These are phyloP conservation scores for Agonopterix heracliana DNA, from an alignment of 2,888 invertebrate genomes.

Conservation along the genomic window DNA sequence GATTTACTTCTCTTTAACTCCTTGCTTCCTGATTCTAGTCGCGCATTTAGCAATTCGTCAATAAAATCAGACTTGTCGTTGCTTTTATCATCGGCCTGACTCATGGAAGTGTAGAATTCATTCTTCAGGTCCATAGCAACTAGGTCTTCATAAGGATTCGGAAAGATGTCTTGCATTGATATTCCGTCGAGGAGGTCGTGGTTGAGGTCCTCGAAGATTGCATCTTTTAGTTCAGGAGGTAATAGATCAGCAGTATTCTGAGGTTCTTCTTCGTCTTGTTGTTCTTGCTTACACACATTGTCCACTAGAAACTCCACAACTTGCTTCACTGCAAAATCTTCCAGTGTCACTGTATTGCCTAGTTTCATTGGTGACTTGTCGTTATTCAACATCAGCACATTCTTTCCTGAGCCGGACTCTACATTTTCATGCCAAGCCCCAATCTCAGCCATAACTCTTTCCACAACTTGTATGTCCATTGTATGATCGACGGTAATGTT, in stretches of 20 bases:
- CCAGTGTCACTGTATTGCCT: conserved; percentile 63
- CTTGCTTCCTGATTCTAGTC: conserved; percentile 65
- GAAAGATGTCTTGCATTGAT: conserved; percentile 90
- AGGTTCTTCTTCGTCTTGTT: conserved; percentile 84
- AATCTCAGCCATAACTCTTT: conserved; percentile 80
- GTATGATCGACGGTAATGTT: conserved; percentile 90
- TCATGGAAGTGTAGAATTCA: conserved; percentile 72
- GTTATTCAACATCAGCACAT: conserved; percentile 56
- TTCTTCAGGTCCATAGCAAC: conserved; percentile 78
- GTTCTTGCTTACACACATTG: conserved; percentile 79
- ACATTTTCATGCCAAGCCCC: conserved; percentile 78
- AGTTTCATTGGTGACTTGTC: conserved; percentile 69
- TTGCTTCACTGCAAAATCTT: conserved; percentile 75
- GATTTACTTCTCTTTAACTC: conserved; percentile 81
- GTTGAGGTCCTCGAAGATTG: conserved; percentile 89
- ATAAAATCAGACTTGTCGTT: conserved; percentile 70
- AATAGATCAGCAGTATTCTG: conserved; percentile 87
- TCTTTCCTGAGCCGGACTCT: conserved; percentile 51
- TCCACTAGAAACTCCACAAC: conserved; percentile 77
- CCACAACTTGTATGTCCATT: conserved; percentile 76
- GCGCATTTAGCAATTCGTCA: conserved; percentile 73
- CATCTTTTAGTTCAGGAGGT: conserved; percentile 91
- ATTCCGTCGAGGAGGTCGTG: conserved; percentile 89
- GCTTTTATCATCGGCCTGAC: conserved; percentile 60
- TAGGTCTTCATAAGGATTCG: conserved; percentile 82